Conservation (phyloP, 2,113 vertebrate genomes). For the Laticauda colubrina region DNA sequence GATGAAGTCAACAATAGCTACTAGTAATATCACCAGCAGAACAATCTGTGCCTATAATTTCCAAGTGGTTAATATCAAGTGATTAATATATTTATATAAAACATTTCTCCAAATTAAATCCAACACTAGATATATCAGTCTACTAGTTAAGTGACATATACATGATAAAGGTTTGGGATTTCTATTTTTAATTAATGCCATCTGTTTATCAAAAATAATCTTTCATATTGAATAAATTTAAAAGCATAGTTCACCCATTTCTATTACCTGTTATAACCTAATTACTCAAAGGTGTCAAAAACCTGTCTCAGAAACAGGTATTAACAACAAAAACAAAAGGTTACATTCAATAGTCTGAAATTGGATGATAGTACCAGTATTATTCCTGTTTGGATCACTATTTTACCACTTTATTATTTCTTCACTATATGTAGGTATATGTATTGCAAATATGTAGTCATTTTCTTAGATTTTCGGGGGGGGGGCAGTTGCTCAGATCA, state of each 20-base stretch:
- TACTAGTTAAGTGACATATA: not conserved
- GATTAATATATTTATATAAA: not conserved
- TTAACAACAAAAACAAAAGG: not conserved
- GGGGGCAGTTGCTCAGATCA: not conserved
- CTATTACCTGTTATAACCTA: not conserved
- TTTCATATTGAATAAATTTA: not conserved
- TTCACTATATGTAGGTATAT: not conserved
- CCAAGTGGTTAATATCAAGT: slow-evolving; percentile 38
- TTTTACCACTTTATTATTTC: not conserved
- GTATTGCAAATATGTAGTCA: not conserved
- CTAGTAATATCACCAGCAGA: slow-evolving; percentile 86
- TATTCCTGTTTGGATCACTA: not conserved
- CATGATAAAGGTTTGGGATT: not conserved
- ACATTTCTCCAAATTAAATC: not conserved
- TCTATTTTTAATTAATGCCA: not conserved
- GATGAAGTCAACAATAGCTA: slow-evolving; percentile 89
- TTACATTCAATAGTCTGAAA: not conserved
- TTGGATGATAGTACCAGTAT: not conserved
- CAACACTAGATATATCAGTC: not conserved
- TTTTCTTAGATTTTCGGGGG: not conserved
- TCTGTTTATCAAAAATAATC: not conserved
- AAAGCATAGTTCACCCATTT: not conserved
- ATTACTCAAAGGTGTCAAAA: not conserved
- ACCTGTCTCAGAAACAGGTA: not conserved
- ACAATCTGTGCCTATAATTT: slow-evolving; percentile 91